A percentile compares a stretch with the other conserved stretches of the same genome.
phyloP scores from a whole-genome alignment of 2,113 vertebrate genomes.

The Bucco capensis region DNA sequence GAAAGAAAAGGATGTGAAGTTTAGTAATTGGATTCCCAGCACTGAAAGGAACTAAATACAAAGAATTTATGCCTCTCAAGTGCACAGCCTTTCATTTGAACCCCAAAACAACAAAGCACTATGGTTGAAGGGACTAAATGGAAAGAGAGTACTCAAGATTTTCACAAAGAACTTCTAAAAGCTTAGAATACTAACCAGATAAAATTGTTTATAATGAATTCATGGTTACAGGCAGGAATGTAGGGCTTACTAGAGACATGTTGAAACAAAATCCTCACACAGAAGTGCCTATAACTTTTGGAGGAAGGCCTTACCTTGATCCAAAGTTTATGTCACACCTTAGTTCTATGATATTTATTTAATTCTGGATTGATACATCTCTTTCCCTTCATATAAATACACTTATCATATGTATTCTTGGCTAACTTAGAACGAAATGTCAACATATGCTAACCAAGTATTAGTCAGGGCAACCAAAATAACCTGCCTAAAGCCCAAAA shows the following conservation, averaged over 20 bases:
- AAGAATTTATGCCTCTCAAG: neutral
- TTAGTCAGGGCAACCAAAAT: neutral
- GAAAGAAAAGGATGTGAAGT: neutral
- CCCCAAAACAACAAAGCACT: neutral
- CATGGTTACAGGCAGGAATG: neutral
- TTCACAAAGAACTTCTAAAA: neutral
- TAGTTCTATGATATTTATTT: neutral
- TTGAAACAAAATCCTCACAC: neutral
- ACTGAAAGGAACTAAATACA: neutral
- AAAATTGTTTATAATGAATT: neutral
- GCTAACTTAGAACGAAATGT: neutral
- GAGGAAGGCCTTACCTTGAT: neutral
- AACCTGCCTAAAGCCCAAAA: neutral
- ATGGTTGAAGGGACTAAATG: neutral
- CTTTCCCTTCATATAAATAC: neutral
- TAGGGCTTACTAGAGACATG: neutral
- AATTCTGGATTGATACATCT: neutral
- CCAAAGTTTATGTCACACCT: neutral
- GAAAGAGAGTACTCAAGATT: neutral
- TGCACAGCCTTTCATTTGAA: neutral
- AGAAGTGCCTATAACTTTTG: neutral
- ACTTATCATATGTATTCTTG: neutral
- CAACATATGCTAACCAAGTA: neutral
- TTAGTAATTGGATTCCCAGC: neutral
- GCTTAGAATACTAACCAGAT: neutral